Base-by-base conservation (phyloP, 2,888 invertebrate species). In the Eristalis pertinax region DNA sequence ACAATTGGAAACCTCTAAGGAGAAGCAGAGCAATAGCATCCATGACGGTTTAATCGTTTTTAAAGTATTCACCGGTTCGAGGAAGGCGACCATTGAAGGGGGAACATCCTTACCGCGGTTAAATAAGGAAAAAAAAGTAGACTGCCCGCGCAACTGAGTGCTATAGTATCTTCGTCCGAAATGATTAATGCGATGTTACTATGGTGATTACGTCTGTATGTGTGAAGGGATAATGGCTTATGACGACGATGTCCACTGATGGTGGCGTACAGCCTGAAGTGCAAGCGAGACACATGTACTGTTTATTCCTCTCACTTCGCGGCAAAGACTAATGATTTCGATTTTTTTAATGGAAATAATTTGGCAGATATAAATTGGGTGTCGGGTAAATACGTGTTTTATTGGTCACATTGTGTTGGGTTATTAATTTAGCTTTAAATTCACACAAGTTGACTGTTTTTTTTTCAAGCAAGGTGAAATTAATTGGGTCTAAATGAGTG, bases 1-100 rank as follows among this genome's bases (percentile, higher is more conserved):
- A 50, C 67, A 56, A 81, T 72, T 83, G 64, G 68, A 88, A 88
- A 72, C 62, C 78, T 86, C 80, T 38, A 80, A 78, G 79, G 80
- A 74, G 72, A 79, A 74, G 72, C 68, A 64, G 41, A 41, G 76
- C 79, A 91, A 92, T 90, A 91, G 90, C 91, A 90, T 91, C 90
- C 91, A 90, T 90, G 91, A 91, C 92, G 91, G 90, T 91, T 92
- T 92, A 91, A 92, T 92, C 92, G 92, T 90, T 92, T 91, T 92
- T 92, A 92, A 92, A 91, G 91, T 91, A 91, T 91, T 90, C 77
- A 73, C 76, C 76, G 68, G 32, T 70, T 78, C 70, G 26, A 74
- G 70, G 68, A 67, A 74, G 35, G 38, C 10, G 38, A 62, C 41
- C n/a, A 50, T 50, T n/a, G 10, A 56, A 64, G 58, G 35, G 19